Conservation (phyloP, 2,113 vertebrate species). For the Laticauda colubrina region DNA sequence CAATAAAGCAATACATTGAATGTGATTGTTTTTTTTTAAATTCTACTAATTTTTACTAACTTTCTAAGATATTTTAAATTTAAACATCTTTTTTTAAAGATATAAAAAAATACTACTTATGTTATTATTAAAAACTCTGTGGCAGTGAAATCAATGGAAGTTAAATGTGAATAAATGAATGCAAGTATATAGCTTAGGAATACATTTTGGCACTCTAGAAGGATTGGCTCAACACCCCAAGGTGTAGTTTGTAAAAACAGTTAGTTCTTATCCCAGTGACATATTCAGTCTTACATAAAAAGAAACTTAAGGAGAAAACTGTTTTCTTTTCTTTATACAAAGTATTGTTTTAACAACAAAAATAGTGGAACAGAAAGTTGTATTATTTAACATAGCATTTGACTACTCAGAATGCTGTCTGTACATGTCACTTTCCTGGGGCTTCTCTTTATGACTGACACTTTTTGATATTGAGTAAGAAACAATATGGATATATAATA, state of each 20-base stretch:
- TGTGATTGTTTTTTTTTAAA: background rate
- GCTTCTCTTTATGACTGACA: constrained; percentile 76
- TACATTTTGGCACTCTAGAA: background rate
- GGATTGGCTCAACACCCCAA: background rate
- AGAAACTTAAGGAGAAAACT: constrained; percentile 46
- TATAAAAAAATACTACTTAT: background rate
- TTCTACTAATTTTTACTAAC: background rate
- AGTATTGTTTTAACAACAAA: constrained; percentile 71
- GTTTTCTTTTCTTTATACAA: constrained; percentile 57
- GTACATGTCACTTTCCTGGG: constrained; percentile 61
- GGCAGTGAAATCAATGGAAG: background rate
- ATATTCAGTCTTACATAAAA: constrained; percentile 52
- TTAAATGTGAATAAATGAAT: background rate
- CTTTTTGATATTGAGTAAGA: constrained; percentile 79
- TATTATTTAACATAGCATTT: constrained; percentile 66
- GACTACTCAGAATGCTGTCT: constrained; percentile 59
- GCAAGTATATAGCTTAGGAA: background rate
- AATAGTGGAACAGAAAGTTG: constrained; percentile 66
- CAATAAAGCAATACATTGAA: background rate
- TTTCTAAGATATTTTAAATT: too few species aligned
- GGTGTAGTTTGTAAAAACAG: background rate
- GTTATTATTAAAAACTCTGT: background rate
- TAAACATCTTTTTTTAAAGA: too few species aligned
- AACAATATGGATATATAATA: constrained; percentile 82
- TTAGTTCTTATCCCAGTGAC: rapidly evolving